Base-by-base conservation (phyloP, 2,797 vertebrate species). In the Potorous gilbertii region DNA sequence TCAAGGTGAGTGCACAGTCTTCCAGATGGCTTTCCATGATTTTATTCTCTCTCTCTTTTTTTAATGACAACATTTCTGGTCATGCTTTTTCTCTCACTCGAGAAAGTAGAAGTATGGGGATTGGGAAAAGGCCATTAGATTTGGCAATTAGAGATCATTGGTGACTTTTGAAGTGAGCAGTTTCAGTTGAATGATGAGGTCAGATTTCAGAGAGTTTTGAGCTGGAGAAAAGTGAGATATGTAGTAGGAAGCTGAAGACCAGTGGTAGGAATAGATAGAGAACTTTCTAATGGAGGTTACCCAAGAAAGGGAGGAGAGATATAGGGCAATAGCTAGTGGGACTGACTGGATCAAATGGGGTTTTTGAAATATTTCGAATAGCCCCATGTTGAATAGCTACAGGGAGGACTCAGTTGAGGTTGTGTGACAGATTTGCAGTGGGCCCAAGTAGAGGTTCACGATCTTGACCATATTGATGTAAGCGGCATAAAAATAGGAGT, bases 1-100 rank as follows among this genome's bases (percentile, higher is more conserved):
- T 93, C 74, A 96, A 92, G 95, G 34, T 34, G 91, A 94, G 94
- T 94, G 94, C 50, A 90, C 94, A 90, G 46, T 8, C 5, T 81
- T 81, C 66, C 66, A 81, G n/a, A 81, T 81, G n/a, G 24, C 18
- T 40, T 40, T 40, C 66, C 2, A 24, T 40, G 66, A 46, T 81
- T 81, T 81, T 81, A 9, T 40, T 46, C 9, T 87, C 40, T 50
- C 40, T 81, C 40, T 87, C n/a, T n/a, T n/a, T n/a, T 97, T 96
- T 96, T 91, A 92, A 40, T 6, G 91, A 89, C 66, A 95, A 90
- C 66, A 95, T 94, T 91, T 95, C 40, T 95, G 46, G 6, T 59
- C 66, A 24, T 93, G 81, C 62, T 96, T 92, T 96, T 34, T 91
- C 13, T 91, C 6, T 94, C 90, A n/a, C 62, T 52, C 6, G 52